Percentiles rank a stretch among this genome's conserved stretches.
phyloP scores from a whole-genome alignment of 2,113 vertebrate genomes.

The Hirundichthys speculiger region DNA sequence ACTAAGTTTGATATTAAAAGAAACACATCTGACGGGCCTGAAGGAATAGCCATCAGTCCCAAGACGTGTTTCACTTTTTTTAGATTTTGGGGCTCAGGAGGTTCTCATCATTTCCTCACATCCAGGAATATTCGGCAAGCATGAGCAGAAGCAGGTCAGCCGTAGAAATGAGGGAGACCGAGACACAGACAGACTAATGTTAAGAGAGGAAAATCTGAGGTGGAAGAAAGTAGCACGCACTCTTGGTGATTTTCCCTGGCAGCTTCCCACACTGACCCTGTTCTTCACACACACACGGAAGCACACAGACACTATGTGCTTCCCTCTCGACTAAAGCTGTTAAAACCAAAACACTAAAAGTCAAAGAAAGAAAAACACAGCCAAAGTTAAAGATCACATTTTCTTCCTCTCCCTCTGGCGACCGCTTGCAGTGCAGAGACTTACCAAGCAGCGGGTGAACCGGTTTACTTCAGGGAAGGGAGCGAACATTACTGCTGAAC shows the following conservation, averaged over 20 bases:
- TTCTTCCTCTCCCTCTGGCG: constrained; percentile 52
- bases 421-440: constrained; percentile 46
- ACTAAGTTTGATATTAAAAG: rapidly evolving
- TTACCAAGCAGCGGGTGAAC: constrained; percentile 53
- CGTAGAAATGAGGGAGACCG: constrained; percentile 56
- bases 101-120: constrained; percentile 65
- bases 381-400: constrained; percentile 61
- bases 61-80: constrained; percentile 15
- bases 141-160: constrained; percentile 68
- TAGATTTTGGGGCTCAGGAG: constrained; percentile 66
- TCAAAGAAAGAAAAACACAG: constrained; percentile 65
- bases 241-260: constrained; percentile 70
- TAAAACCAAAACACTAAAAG: constrained; percentile 60
- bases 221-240: constrained; percentile 60
- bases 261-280: constrained; percentile 41
- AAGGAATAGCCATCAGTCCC: constrained; percentile 1
- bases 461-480: constrained; percentile 67
- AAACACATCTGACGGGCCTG: not conserved
- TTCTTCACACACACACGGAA: constrained; percentile 31
- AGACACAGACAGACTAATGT: constrained; percentile 47
- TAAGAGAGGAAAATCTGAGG: constrained; percentile 72
- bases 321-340: constrained; percentile 42
- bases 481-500: constrained; percentile 69
- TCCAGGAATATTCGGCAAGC: constrained; percentile 66
- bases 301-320: constrained; percentile 20